These are phyloP conservation scores for Athalia cordata DNA, from an alignment of 2,888 invertebrate species.

Conservation along the genomic window DNA sequence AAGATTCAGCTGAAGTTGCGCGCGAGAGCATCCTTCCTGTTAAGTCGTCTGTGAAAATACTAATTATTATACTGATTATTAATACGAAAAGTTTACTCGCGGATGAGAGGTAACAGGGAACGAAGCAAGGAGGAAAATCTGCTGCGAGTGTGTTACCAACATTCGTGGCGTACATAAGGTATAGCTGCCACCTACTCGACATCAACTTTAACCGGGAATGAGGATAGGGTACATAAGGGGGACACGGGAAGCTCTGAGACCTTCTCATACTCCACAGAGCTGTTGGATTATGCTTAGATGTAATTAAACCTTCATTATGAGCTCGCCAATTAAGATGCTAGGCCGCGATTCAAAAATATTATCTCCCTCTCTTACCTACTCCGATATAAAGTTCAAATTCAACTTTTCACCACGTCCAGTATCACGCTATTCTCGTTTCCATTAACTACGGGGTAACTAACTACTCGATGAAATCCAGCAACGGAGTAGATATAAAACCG, in stretches of 20 bases:
- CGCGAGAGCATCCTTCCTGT: conserved; percentile 67
- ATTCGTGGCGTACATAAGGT: conserved; percentile 8
- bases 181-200: background rate
- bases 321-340: conserved; percentile 48
- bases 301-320: conserved; percentile 49
- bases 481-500: background rate
- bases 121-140: background rate
- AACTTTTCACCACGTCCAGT: background rate
- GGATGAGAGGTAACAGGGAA: background rate
- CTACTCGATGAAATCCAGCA: background rate
- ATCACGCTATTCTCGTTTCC: background rate
- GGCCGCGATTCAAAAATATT: conserved; percentile 32
- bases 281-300: conserved; percentile 61
- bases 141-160: background rate
- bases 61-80: conserved; percentile 74
- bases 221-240: conserved; percentile 4
- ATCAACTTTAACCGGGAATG: conserved; percentile 53
- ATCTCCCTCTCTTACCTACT: background rate
- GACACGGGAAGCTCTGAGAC: conserved; percentile 10
- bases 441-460: background rate
- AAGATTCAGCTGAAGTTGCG: conserved; percentile 66
- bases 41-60: conserved; percentile 73
- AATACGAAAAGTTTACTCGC: conserved; percentile 70
- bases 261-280: conserved; percentile 43
- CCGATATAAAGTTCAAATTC: conserved; percentile 29